A percentile compares a stretch with the other conserved stretches of the same genome.
These are phyloP conservation scores for Meloidogyne exigua DNA, from an alignment of 1,140 invertebrate genomes.

Conservation along the genomic window DNA sequence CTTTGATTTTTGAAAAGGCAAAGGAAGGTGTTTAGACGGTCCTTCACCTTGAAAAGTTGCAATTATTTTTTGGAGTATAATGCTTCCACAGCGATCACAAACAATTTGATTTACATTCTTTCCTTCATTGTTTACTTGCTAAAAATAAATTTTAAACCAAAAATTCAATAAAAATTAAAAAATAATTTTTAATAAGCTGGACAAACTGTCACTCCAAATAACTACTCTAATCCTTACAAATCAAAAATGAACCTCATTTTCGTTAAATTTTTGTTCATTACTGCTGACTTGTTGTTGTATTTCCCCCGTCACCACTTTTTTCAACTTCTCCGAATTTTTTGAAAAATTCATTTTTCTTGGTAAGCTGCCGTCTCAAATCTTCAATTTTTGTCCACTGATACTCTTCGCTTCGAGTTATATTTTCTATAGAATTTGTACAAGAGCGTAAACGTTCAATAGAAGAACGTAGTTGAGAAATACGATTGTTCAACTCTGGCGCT, in stretches of 20 bases:
- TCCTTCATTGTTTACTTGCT: constrained; percentile 33
- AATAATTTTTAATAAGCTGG: too few relatives aligned
- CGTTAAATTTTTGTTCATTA: neutral
- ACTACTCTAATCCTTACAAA: too few relatives aligned
- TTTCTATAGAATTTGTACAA: constrained; percentile 12
- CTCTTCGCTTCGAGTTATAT: constrained; percentile 18
- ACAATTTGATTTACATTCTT: constrained; percentile 18
- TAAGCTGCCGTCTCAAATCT: constrained; percentile 26
- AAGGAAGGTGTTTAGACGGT: constrained; percentile 14
- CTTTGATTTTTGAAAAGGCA: constrained; percentile 30
- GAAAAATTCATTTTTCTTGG: constrained; percentile 30
- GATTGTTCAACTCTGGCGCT: neutral
- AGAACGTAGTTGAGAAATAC: constrained; percentile 4
- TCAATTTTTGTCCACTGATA: constrained; percentile 26
- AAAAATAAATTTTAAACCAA: neutral
- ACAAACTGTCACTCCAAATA: neutral
- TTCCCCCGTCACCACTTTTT: neutral
- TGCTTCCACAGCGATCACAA: constrained; percentile 19
- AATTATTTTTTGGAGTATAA: constrained; percentile 17
- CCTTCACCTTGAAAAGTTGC: constrained; percentile 21
- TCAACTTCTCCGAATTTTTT: constrained; percentile 13
- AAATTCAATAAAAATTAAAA: too few relatives aligned
- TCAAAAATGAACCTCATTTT: neutral
- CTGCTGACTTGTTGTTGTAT: constrained; percentile 9
- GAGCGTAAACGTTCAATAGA: constrained; percentile 17